These are phyloP conservation scores for Ptiloglossa arizonensis DNA, from an alignment of 1,140 invertebrate genomes.

Conservation along the genomic window DNA sequence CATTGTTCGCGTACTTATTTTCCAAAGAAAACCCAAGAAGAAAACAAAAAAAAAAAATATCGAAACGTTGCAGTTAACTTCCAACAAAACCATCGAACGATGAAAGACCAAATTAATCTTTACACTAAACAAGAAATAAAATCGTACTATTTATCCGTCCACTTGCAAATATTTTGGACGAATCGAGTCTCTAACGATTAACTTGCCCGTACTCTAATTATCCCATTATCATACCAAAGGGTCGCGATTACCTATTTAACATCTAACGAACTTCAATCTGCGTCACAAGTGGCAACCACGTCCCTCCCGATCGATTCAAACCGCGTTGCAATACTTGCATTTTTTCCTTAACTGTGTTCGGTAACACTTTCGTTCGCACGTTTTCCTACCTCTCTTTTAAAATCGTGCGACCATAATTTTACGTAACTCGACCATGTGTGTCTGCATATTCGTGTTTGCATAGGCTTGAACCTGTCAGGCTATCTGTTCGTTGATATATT, in stretches of 20 bases:
- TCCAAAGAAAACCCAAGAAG: too few species aligned
- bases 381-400: too few species aligned
- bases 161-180: too few species aligned
- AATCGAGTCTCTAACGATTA: conserved; percentile 35
- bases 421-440: conserved; percentile 20
- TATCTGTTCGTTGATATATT: conserved; percentile 26
- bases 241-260: conserved; percentile 56
- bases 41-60: too few species aligned
- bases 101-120: too few species aligned
- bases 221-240: conserved; percentile 46
- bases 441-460: neutral
- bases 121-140: too few species aligned
- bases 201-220: conserved; percentile 49
- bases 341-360: neutral
- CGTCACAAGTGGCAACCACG: conserved; percentile 30
- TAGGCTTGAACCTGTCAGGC: neutral
- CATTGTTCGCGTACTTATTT: too few species aligned
- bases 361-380: neutral
- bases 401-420: too few species aligned
- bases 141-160: too few species aligned
- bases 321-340: neutral
- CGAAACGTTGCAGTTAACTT: too few species aligned
- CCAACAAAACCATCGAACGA: too few species aligned
- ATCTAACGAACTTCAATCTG: conserved; percentile 54
- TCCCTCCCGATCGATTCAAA: conserved; percentile 41